Percentiles rank a stretch among this genome's conserved stretches.
Evolutionary conservation across 2,888 invertebrate genomes (phyloP).

Genomic region (Cerceris ruficornis): DNA sequence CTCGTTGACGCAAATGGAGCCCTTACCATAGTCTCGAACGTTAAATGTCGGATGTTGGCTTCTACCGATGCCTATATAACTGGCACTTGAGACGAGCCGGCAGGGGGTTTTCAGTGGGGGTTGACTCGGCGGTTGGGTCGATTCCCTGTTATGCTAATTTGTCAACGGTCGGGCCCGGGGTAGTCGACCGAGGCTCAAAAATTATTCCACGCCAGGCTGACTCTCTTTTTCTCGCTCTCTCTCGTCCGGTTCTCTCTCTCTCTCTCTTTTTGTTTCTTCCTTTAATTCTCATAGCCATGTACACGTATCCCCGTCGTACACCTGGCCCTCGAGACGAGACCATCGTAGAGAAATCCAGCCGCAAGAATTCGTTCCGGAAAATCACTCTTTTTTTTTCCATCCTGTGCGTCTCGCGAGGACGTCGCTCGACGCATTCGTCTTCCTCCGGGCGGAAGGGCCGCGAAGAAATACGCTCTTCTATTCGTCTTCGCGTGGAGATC

Average conservation of each 20-base stretch:
- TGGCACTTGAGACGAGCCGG: conserved; percentile 78
- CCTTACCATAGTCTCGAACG: conserved; percentile 46
- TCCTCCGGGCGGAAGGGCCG: conserved; percentile 21
- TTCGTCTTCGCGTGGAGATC: conserved; percentile 41
- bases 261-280: conserved; percentile 7
- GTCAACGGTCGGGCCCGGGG: conserved; percentile 77
- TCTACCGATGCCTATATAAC: conserved; percentile 75
- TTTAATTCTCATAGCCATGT: conserved; percentile 12
- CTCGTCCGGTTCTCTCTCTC: conserved; percentile 1
- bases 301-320: conserved; percentile 17
- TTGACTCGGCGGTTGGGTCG: conserved; percentile 78
- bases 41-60: conserved; percentile 72
- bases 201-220: conserved; percentile 66
- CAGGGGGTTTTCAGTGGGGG: conserved; percentile 73
- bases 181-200: conserved; percentile 69
- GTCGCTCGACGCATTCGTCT: conserved; percentile 46
- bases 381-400: conserved; percentile 17
- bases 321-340: conserved; percentile 36
- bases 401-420: conserved; percentile 1
- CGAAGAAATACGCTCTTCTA: conserved; percentile 42
- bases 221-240: conserved; percentile 14
- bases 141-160: conserved; percentile 81
- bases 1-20: conserved; percentile 46
- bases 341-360: background rate
- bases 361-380: conserved; percentile 37